Percentiles rank a stretch among this genome's conserved stretches.
Evolutionary conservation across 1,140 invertebrate species (phyloP).

Genomic region (Phenacoccus solenopsis): DNA sequence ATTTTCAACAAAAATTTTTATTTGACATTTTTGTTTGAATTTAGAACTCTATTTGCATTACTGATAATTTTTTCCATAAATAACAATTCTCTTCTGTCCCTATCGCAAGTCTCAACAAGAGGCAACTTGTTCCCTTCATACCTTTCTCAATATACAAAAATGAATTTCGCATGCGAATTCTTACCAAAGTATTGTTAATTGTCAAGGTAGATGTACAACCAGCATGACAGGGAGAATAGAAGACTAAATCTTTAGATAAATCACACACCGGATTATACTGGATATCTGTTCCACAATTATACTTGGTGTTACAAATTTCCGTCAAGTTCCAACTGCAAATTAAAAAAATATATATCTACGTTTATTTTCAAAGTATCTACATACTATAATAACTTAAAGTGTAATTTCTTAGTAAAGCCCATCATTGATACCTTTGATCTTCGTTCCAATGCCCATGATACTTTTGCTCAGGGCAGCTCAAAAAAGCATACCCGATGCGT

Average conservation of each 20-base stretch:
- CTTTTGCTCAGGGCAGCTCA: conserved; percentile 50
- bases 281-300: conserved; percentile 46
- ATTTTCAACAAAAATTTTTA: not conserved
- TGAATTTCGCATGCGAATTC: not conserved
- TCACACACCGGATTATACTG: conserved; percentile 56
- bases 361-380: not conserved
- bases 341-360: conserved; percentile 6
- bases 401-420: conserved; percentile 33
- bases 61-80: not conserved
- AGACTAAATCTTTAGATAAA: conserved; percentile 41
- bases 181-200: conserved; percentile 28
- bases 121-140: no score
- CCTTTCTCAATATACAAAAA: no score
- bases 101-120: no score
- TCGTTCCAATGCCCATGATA: conserved; percentile 38
- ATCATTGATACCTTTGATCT: conserved; percentile 33
- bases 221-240: conserved; percentile 57
- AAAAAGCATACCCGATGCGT: conserved; percentile 50
- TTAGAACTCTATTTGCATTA: no score
- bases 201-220: conserved; percentile 40
- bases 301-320: conserved; percentile 46
- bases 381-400: conserved; percentile 22
- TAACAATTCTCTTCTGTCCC: no score
- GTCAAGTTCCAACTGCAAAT: conserved; percentile 35
- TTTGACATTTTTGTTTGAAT: not conserved